A percentile compares a stretch with the other conserved stretches of the same genome.
These are phyloP conservation scores for Chlorops oryzae DNA, from an alignment of 1,140 invertebrate genomes.

Conservation along the genomic window DNA sequence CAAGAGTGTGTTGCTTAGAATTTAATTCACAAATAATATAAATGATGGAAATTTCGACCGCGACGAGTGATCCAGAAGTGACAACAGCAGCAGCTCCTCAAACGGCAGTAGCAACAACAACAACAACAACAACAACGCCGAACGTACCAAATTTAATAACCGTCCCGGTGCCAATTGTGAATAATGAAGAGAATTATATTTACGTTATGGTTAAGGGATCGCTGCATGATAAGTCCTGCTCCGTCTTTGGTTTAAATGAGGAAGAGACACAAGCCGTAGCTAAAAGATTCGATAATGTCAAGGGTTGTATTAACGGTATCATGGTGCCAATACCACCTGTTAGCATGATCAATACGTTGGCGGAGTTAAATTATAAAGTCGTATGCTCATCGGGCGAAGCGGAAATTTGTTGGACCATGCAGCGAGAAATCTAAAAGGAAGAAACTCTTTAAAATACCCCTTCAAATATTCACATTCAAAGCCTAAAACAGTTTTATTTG, in stretches of 20 bases:
- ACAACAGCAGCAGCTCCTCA: no score
- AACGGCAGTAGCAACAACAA: background rate
- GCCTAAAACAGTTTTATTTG: background rate
- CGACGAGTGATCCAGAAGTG: no score
- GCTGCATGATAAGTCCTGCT: slow-evolving; percentile 62
- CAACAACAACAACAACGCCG: background rate
- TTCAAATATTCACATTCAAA: no score
- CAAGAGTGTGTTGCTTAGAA: no score
- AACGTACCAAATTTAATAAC: slow-evolving; percentile 37
- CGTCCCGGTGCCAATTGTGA: slow-evolving; percentile 44
- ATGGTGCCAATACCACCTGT: slow-evolving; percentile 60
- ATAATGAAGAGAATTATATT: slow-evolving; percentile 51
- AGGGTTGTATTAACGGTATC: slow-evolving; percentile 61
- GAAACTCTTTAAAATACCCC: no score
- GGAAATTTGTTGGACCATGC: slow-evolving; percentile 74
- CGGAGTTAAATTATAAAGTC: slow-evolving; percentile 69
- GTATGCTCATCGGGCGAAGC: slow-evolving; percentile 68
- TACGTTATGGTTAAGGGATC: slow-evolving; percentile 75
- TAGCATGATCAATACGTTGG: slow-evolving; percentile 63
- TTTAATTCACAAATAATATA: no score
- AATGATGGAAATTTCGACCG: no score
- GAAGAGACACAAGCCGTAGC: slow-evolving; percentile 61
- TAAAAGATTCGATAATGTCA: slow-evolving; percentile 59
- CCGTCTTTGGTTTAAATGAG: slow-evolving; percentile 65
- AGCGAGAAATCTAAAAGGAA: slow-evolving; percentile 60